phyloP scores from a whole-genome alignment of 1,140 invertebrate genomes.

The Oreohelix idahoensis region DNA sequence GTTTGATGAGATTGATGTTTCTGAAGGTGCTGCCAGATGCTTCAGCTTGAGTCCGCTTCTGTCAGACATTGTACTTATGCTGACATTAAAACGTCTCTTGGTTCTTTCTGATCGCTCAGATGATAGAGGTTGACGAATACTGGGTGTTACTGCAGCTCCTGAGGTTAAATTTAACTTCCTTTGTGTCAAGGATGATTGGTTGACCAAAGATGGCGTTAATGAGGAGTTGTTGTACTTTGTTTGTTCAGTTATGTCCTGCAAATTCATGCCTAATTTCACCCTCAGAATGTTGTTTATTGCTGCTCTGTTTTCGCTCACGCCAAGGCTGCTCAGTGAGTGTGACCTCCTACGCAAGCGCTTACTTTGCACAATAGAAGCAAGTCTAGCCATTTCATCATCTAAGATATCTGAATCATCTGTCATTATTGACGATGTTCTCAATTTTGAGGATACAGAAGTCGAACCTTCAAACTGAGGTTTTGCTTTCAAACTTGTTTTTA shows the following conservation, averaged over 20 bases:
- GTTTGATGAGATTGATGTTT: constrained; percentile 9
- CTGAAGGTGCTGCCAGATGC: background rate
- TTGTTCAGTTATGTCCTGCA: too few relatives aligned
- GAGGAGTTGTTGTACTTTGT: background rate
- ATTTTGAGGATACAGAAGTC: background rate
- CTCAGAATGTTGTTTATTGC: background rate
- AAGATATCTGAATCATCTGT: constrained; percentile 1
- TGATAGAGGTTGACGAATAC: background rate
- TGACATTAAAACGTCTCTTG: background rate
- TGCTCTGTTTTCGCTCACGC: background rate
- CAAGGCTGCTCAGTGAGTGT: background rate
- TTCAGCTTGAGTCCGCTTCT: background rate
- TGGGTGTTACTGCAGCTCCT: background rate
- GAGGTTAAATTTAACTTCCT: background rate
- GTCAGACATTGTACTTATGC: background rate
- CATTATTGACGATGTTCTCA: background rate
- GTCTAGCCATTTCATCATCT: background rate
- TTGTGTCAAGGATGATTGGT: background rate
- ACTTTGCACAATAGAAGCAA: constrained; percentile 36
- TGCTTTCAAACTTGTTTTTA: background rate
- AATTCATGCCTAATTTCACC: too few relatives aligned
- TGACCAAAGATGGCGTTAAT: background rate
- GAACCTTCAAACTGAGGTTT: background rate
- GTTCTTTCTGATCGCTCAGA: background rate
- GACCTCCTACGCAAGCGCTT: background rate